A percentile compares a stretch with the other conserved stretches of the same genome.
phyloP scores from a whole-genome alignment of 2,113 vertebrate species.

The Grus americana region DNA sequence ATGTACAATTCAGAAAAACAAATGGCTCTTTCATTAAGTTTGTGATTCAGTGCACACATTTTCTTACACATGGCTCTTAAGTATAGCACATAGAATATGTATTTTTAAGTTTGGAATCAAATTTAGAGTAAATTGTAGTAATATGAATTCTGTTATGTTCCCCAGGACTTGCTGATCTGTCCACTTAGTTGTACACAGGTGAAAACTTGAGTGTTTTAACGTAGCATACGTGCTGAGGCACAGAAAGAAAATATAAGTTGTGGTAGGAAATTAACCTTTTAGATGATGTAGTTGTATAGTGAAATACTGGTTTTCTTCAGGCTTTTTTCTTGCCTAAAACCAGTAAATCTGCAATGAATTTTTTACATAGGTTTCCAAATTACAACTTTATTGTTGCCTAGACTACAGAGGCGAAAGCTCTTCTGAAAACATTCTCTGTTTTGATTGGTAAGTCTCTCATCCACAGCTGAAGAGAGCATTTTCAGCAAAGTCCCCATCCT shows the following conservation, averaged over 20 bases:
- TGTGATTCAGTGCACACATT: background rate
- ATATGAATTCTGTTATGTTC: background rate
- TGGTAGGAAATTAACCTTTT: background rate
- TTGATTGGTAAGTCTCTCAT: background rate
- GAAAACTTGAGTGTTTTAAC: background rate
- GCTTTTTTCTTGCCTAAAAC: background rate
- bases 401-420: background rate
- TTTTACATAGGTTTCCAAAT: background rate
- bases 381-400: background rate
- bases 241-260: background rate
- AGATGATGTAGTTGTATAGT: background rate
- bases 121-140: background rate
- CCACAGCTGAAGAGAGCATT: background rate
- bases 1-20: conserved; percentile 46
- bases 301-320: background rate
- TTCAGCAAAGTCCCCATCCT: background rate
- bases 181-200: background rate
- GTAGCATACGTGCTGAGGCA: background rate
- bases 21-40: conserved; percentile 43
- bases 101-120: background rate
- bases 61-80: background rate
- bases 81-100: background rate
- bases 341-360: background rate
- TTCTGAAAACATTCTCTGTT: background rate
- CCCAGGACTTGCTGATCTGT: background rate